Conservation (phyloP, 2,113 vertebrate species). For the Atlantisia rogersi region DNA sequence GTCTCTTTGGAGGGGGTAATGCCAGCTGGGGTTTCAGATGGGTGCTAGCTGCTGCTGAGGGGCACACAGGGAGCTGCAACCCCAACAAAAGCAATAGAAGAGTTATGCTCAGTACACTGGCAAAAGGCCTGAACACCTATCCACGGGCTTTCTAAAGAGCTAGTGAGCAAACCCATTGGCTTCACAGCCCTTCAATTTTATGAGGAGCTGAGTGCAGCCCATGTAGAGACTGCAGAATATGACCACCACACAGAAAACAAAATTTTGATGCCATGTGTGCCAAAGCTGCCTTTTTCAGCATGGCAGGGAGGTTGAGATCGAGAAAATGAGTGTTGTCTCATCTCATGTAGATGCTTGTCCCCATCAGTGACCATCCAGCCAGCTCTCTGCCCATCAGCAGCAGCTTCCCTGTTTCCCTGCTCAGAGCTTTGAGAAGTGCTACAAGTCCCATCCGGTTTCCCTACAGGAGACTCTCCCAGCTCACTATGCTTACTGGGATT, state of each 20-base stretch:
- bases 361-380: background rate
- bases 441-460: background rate
- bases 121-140: accelerated
- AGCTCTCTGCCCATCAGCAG: background rate
- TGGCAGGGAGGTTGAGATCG: background rate
- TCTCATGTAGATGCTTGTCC: background rate
- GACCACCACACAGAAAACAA: background rate
- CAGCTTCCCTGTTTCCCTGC: background rate
- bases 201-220: background rate
- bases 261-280: background rate
- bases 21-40: background rate
- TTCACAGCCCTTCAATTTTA: background rate
- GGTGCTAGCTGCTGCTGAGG: background rate
- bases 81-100: accelerated
- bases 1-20: background rate
- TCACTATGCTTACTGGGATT: background rate
- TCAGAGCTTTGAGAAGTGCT: background rate
- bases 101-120: background rate
- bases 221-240: background rate
- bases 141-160: background rate
- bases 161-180: background rate
- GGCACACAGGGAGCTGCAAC: background rate
- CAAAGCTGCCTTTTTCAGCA: background rate
- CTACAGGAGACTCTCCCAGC: background rate
- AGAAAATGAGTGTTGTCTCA: background rate